A percentile compares a stretch with the other conserved stretches of the same genome.
These are phyloP conservation scores for Agrochola lychnidis DNA, from an alignment of 2,888 invertebrate species.

Conservation along the genomic window DNA sequence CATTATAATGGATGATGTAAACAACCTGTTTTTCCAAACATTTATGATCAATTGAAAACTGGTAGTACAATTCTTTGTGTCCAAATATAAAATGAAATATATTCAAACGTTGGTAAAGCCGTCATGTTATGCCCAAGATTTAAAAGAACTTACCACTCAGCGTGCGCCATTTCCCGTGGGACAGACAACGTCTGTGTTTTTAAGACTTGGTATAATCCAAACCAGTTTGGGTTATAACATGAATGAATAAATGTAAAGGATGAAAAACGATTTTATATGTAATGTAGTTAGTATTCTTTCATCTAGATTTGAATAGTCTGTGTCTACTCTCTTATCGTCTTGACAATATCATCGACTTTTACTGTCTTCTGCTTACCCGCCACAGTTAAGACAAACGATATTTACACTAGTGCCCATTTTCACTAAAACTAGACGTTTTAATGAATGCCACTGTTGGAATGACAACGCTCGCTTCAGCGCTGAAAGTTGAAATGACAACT, in stretches of 20 bases:
- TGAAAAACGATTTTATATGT: background rate
- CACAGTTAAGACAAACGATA: background rate
- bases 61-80: slow-evolving; percentile 6
- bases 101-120: background rate
- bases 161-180: background rate
- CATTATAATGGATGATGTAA: slow-evolving; percentile 10
- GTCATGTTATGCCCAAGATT: background rate
- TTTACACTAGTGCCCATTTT: background rate
- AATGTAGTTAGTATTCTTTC: background rate
- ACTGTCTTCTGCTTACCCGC: background rate
- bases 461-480: background rate
- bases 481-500: background rate
- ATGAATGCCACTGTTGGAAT: background rate
- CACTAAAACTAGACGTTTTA: no score
- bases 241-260: background rate
- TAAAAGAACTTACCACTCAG: slow-evolving; percentile 10
- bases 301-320: background rate
- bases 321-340: background rate
- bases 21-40: slow-evolving; percentile 15
- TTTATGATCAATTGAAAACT: slow-evolving; percentile 29
- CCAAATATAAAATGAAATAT: slow-evolving; percentile 5
- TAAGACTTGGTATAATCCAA: background rate
- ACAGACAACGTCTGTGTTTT: slow-evolving; percentile 2
- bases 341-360: background rate
- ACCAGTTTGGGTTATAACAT: background rate